Evolutionary conservation across 64 coral and sea anemone genomes (phyloP).

Genomic region (Actinia tenebrosa): DNA sequence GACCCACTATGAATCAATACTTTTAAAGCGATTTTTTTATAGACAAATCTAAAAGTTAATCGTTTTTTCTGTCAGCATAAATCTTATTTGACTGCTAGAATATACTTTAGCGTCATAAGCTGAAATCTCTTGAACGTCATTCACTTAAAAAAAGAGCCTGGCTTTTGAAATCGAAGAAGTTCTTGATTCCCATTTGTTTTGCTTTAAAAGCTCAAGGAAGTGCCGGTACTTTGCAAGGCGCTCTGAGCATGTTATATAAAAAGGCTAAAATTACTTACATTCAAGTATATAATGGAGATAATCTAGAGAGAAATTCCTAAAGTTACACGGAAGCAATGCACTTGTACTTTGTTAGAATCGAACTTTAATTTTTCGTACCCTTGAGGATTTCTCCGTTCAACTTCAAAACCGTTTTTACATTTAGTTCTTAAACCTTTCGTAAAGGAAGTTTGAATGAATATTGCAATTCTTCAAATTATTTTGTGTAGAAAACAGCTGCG

Average conservation of each 20-base stretch:
- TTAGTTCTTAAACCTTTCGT: no score
- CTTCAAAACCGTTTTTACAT: no score
- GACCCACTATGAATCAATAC: background rate
- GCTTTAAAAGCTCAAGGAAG: background rate
- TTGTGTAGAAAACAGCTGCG: slow-evolving; percentile 60
- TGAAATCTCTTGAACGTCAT: background rate
- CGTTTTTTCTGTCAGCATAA: background rate
- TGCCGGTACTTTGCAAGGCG: background rate
- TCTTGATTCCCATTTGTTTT: background rate
- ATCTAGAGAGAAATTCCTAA: background rate
- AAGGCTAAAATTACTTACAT: background rate
- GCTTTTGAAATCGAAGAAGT: background rate
- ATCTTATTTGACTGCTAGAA: background rate
- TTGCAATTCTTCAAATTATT: background rate
- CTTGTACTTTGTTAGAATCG: background rate
- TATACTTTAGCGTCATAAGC: background rate
- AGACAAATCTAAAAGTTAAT: background rate
- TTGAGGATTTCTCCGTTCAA: no score
- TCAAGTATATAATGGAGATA: background rate
- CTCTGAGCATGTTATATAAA: background rate
- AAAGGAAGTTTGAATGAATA: background rate
- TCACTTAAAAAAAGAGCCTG: background rate
- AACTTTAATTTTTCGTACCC: background rate
- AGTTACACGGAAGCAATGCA: background rate
- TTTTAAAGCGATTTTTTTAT: background rate